Conservation (phyloP, 2,113 vertebrate genomes). For the Hemiprocne comata region DNA sequence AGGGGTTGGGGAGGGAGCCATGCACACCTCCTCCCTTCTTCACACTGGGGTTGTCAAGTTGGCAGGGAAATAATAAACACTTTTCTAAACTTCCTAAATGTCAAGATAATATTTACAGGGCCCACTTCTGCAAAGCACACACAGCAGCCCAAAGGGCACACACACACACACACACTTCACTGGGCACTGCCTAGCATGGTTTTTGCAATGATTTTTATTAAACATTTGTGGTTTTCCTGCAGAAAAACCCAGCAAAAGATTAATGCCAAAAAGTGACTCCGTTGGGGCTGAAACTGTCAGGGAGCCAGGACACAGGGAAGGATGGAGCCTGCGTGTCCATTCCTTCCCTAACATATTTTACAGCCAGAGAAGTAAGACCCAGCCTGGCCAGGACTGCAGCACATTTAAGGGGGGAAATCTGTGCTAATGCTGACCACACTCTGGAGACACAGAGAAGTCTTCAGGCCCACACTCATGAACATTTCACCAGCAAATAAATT, state of each 20-base stretch:
- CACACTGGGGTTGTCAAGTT: not conserved
- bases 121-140: not conserved
- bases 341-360: not conserved
- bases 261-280: constrained; percentile 42
- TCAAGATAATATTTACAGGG: constrained; percentile 48
- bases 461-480: not conserved
- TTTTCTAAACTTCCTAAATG: constrained; percentile 32
- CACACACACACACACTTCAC: not conserved
- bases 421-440: not conserved
- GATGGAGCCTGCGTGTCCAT: not conserved
- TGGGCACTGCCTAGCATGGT: not conserved
- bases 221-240: constrained; percentile 52
- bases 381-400: not conserved
- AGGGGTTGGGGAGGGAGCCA: not conserved
- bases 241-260: constrained; percentile 28
- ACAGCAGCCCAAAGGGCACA: not conserved
- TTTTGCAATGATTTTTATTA: not conserved
- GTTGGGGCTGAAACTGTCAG: constrained; percentile 43
- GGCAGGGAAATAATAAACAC: constrained; percentile 6
- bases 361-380: not conserved
- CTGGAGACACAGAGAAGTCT: not conserved
- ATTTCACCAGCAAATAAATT: not conserved
- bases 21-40: not conserved
- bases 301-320: constrained; percentile 26
- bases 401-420: not conserved